Conservation (phyloP, 2,797 vertebrate species). For the Mus minutoides region DNA sequence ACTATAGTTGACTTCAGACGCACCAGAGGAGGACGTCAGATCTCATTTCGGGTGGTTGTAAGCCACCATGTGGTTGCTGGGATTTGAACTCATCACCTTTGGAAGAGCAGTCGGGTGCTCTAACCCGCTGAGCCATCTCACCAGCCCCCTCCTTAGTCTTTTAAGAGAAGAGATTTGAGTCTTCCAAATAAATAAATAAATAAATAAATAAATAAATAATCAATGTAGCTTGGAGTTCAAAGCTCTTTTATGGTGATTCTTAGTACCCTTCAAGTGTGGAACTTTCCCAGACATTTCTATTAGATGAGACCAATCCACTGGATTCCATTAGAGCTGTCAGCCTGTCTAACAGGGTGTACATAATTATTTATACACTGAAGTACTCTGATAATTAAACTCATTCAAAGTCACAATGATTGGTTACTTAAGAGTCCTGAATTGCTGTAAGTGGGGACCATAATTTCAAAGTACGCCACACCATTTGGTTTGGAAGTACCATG, state of each 20-base stretch:
- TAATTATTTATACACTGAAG: conserved; percentile 73
- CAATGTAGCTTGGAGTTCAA: not conserved
- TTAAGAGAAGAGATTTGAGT: conserved; percentile 32
- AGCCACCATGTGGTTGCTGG: too few relatives aligned
- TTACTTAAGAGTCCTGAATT: conserved; percentile 68
- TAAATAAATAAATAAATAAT: not conserved
- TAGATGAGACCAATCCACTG: conserved; percentile 37
- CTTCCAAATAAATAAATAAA: not conserved
- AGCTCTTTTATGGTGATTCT: rapidly evolving
- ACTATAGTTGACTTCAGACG: too few relatives aligned
- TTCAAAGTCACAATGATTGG: conserved; percentile 74
- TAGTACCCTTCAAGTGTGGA: not conserved
- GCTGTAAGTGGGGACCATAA: conserved; percentile 61
- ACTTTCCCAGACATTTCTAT: conserved; percentile 41
- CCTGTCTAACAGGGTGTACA: conserved; percentile 45
- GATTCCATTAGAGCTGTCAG: conserved; percentile 72
- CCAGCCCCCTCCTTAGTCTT: not conserved
- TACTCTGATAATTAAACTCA: conserved; percentile 78
- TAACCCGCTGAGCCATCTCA: too few relatives aligned
- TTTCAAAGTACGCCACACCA: conserved; percentile 50
- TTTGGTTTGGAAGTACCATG: conserved; percentile 61
- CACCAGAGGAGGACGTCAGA: too few relatives aligned
- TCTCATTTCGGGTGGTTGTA: too few relatives aligned
- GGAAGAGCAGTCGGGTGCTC: too few relatives aligned
- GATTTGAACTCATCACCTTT: too few relatives aligned